Percentiles rank a stretch among this genome's conserved stretches.
Evolutionary conservation across 1,140 invertebrate genomes (phyloP).

Genomic region (Antheraea pernyi): DNA sequence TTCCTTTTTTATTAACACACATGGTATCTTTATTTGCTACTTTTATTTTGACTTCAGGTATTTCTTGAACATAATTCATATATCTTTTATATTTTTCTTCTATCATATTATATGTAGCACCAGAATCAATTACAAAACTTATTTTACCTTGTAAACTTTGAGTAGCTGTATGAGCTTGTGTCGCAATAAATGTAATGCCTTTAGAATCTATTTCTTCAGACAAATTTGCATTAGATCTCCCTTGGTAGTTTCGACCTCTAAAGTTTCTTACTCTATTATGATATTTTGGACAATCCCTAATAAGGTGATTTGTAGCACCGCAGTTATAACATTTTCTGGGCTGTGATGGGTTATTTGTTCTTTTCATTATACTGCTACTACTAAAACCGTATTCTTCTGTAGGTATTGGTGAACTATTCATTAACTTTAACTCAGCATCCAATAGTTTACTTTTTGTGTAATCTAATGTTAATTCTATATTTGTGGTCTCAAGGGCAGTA

Average conservation of each 20-base stretch:
- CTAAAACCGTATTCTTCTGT: too few species aligned
- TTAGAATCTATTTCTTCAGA: neutral
- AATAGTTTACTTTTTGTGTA: neutral
- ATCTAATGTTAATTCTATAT: neutral
- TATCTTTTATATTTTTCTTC: neutral
- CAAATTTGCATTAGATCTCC: too few species aligned
- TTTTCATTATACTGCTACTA: neutral
- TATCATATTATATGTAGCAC: slow-evolving; percentile 5
- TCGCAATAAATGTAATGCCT: neutral
- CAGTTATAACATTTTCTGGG: too few species aligned
- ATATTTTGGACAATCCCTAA: too few species aligned
- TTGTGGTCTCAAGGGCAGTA: slow-evolving; percentile 12
- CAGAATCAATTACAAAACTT: slow-evolving; percentile 8
- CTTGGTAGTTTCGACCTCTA: too few species aligned
- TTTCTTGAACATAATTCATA: neutral
- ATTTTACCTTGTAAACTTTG: neutral
- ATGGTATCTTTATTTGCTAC: neutral
- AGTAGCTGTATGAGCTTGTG: neutral
- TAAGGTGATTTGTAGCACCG: too few species aligned
- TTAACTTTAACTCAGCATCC: neutral
- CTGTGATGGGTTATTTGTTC: neutral
- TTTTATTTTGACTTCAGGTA: neutral
- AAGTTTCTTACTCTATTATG: too few species aligned
- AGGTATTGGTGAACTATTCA: too few species aligned
- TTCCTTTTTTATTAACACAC: neutral